Conservation (phyloP, 2,888 invertebrate genomes). For the Cryptosula pallasiana region DNA sequence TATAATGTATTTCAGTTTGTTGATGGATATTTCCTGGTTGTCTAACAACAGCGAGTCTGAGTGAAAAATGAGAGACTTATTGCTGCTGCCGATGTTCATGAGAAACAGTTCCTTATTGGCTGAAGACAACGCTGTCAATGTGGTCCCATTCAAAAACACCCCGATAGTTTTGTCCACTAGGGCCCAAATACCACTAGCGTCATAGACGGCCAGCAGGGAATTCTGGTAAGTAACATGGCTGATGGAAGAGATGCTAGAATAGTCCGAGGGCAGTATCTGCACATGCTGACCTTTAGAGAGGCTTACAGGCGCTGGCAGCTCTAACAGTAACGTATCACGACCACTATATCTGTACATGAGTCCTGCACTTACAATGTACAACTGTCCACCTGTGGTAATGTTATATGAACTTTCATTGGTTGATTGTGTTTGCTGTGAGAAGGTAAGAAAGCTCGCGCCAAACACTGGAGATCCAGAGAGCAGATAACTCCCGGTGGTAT, state of each 20-base stretch:
- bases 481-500: neutral
- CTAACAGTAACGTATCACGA: neutral
- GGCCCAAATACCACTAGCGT: neutral
- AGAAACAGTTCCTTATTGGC: no score
- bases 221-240: neutral
- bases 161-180: no score
- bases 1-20: no score
- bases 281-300: neutral
- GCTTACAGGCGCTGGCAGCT: neutral
- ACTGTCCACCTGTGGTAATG: neutral
- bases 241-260: neutral
- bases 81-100: no score
- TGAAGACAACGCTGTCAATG: no score
- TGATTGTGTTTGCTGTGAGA: neutral
- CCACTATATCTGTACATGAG: neutral
- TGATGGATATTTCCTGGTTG: no score
- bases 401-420: neutral
- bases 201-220: neutral
- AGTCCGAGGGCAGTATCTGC: neutral
- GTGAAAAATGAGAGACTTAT: no score
- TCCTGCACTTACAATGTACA: neutral
- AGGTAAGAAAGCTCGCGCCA: neutral
- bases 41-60: no score
- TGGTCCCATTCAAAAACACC: no score
- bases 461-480: neutral